These are phyloP conservation scores for Myopa tessellatipennis DNA, from an alignment of 2,888 invertebrate species.

Conservation along the genomic window DNA sequence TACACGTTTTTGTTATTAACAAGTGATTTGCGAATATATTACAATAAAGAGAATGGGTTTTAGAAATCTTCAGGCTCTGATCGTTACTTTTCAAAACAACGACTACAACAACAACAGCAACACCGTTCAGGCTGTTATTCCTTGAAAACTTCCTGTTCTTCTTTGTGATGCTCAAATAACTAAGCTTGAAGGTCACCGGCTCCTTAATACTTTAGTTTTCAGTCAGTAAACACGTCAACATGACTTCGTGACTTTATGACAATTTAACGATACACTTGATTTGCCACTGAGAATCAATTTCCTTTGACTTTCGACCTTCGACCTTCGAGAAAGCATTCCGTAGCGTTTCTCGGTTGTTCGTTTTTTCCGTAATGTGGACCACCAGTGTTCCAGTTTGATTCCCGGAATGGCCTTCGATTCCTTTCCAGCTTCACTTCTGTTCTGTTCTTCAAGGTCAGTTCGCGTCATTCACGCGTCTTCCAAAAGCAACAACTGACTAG, in stretches of 20 bases:
- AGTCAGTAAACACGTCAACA: constrained; percentile 38
- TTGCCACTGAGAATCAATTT: constrained; percentile 39
- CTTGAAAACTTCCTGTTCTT: neutral
- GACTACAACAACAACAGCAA: too few relatives aligned
- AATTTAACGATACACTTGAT: constrained; percentile 45
- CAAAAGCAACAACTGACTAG: neutral
- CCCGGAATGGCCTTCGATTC: constrained; percentile 8
- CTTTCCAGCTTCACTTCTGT: neutral
- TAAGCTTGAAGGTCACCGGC: neutral
- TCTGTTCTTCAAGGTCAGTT: neutral
- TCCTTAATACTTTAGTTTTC: neutral
- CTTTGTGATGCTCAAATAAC: neutral
- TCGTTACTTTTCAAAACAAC: too few relatives aligned
- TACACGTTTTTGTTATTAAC: neutral
- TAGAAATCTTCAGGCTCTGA: too few relatives aligned
- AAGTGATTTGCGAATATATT: too few relatives aligned
- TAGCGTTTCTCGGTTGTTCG: neutral
- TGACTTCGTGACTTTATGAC: constrained; percentile 35
- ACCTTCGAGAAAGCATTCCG: neutral
- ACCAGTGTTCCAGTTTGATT: constrained; percentile 1
- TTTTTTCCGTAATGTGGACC: neutral
- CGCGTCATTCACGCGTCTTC: neutral
- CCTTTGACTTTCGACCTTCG: neutral
- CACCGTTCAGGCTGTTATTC: too few relatives aligned
- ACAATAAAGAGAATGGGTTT: too few relatives aligned